Percentiles rank a stretch among this genome's conserved stretches.
phyloP scores from a whole-genome alignment of 2,113 vertebrate genomes.

The Lampris incognitus region DNA sequence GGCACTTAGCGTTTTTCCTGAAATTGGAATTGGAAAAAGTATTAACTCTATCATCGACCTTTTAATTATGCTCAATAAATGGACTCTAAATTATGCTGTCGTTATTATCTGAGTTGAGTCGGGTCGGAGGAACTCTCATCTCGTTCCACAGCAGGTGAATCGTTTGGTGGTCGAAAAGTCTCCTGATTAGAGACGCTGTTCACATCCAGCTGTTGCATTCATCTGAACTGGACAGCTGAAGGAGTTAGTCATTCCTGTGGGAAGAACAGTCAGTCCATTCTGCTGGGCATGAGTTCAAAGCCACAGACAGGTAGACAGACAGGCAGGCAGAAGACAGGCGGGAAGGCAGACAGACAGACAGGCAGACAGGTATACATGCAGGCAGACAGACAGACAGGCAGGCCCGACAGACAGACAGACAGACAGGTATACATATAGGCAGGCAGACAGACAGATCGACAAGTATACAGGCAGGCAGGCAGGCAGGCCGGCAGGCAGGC shows the following conservation, averaged over 20 bases:
- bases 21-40: not conserved
- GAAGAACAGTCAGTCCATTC: constrained; percentile 59
- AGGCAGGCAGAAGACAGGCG: too few species aligned
- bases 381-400: too few species aligned
- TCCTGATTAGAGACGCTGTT: constrained; percentile 53
- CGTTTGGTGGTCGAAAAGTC: constrained; percentile 47
- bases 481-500: constrained; percentile 12
- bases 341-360: too few species aligned
- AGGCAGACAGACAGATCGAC: too few species aligned
- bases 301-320: constrained; percentile 17
- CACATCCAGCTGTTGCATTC: constrained; percentile 65
- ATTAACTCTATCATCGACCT: too few species aligned
- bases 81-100: not conserved
- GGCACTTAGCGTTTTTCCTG: too few species aligned
- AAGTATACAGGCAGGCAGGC: too few species aligned
- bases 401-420: too few species aligned
- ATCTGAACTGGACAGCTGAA: constrained; percentile 61
- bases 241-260: constrained; percentile 67
- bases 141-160: constrained; percentile 49
- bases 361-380: too few species aligned
- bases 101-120: constrained; percentile 1
- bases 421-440: too few species aligned
- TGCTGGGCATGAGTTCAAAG: constrained; percentile 50
- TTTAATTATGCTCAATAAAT: not conserved
- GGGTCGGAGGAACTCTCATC: constrained; percentile 1